Evolutionary conservation across 2,888 invertebrate species (phyloP).

Genomic region (Tupiocoris notatus): DNA sequence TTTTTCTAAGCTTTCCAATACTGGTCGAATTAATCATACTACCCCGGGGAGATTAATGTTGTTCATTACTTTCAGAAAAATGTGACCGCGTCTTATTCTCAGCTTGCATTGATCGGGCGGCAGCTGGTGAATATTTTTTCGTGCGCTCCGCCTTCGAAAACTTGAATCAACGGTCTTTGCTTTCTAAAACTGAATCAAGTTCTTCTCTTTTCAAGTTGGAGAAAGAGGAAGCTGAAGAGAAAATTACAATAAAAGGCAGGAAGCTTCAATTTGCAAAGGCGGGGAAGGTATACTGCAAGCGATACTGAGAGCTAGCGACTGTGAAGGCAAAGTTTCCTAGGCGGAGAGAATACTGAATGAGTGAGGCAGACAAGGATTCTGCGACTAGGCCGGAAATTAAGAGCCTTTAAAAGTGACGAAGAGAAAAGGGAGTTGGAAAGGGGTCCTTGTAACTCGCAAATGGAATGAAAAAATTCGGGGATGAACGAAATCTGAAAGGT

Average conservation of each 20-base stretch:
- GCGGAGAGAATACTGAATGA: constrained; percentile 36
- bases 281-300: neutral
- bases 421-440: constrained; percentile 2
- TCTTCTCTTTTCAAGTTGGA: constrained; percentile 4
- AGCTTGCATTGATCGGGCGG: too few relatives aligned
- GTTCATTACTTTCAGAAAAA: too few relatives aligned
- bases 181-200: constrained; percentile 21
- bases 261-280: constrained; percentile 31
- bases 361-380: constrained; percentile 16
- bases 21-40: too few relatives aligned
- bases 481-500: too few relatives aligned
- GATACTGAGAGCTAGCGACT: constrained; percentile 4
- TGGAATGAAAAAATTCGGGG: neutral
- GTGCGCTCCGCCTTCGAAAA: neutral
- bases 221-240: constrained; percentile 30
- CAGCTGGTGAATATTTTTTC: too few relatives aligned
- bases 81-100: too few relatives aligned
- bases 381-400: constrained; percentile 31
- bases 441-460: neutral
- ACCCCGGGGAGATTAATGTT: too few relatives aligned
- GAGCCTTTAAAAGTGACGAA: constrained; percentile 34
- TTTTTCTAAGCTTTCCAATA: too few relatives aligned
- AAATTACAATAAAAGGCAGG: constrained; percentile 39
- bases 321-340: constrained; percentile 22
- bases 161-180: constrained; percentile 1